Base-by-base conservation (phyloP, 1,140 invertebrate genomes). In the Sitophilus oryzae region DNA sequence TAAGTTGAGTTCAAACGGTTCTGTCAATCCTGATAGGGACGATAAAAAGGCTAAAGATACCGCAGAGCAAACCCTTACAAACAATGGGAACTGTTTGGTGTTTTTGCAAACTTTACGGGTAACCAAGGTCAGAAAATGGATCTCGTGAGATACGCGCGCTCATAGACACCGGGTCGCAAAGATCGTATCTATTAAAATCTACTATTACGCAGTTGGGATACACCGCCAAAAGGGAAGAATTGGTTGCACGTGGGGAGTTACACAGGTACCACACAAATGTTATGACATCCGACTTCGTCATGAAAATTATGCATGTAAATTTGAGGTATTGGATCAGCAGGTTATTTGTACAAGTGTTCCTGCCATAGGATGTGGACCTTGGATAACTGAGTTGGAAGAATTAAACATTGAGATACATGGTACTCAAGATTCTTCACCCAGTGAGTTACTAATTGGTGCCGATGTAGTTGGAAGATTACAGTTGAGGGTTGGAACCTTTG, bases 381-480 rank as follows among this genome's bases (percentile, higher is more conserved):
- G 54, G 54, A 21, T 44, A 21, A n/a, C 5, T 9, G 47, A 52
- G 21, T 52, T 41, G 23, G 25, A 42, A 3, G 6, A 6, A 18
- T n/a, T 52, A 20, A 18, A 18, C 16, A 51, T 56, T 25, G 19
- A 41, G n/a, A 16, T 35, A 8, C 18, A 14, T 45, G 50, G 53
- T 30, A 37, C 21, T 20, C 14, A 2, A 14, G 21, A 9, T 54
- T n/a, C 38, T 21, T n/a, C 5, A n/a, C 20, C 44, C 8, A 50
- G 51, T 10, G 46, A 43, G 9, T 9, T 46, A 20, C 16, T 47
- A 30, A 67, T 68, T 20, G 67, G 62, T 2, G 56, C 65, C 10
- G 65, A 72, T 52, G 41, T 71, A n/a, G 62, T 59, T 11, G 68
- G 65, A 11, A n/a, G n/a, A n/a, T n/a, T n/a, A n/a, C n/a, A n/a